Conservation (phyloP, 2,888 invertebrate species). For the Drosophila siamana region DNA sequence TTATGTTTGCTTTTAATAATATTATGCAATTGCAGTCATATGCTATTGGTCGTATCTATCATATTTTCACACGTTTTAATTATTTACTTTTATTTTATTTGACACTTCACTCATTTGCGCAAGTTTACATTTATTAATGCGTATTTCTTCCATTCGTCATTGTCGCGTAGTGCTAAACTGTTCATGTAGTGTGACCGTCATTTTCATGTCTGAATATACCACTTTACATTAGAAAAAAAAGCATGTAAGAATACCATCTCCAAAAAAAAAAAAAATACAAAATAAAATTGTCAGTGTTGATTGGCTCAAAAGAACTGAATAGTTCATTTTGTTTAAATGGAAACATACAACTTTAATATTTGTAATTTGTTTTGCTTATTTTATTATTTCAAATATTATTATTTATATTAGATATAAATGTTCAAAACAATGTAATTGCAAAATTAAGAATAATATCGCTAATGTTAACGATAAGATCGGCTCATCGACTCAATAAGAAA, state of each 20-base stretch:
- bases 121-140: constrained; percentile 56
- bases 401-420: too few species aligned
- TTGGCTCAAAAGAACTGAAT: not conserved
- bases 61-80: constrained; percentile 45
- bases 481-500: constrained; percentile 16
- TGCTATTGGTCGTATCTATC: constrained; percentile 36
- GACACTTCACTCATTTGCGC: constrained; percentile 34
- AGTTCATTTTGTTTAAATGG: too few species aligned
- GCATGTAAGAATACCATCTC: not conserved
- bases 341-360: too few species aligned
- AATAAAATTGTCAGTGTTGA: not conserved
- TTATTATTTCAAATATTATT: not conserved
- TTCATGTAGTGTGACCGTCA: not conserved
- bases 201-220: not conserved
- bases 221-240: not conserved
- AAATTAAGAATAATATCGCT: too few species aligned
- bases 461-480: too few species aligned
- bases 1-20: constrained; percentile 28
- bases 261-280: not conserved
- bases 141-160: constrained; percentile 64
- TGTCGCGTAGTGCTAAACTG: constrained; percentile 43
- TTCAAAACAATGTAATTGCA: too few species aligned
- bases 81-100: constrained; percentile 27
- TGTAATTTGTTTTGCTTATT: not conserved
- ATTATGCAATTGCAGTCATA: constrained; percentile 54